phyloP scores from a whole-genome alignment of 2,888 invertebrate genomes.

The Amiota mariae region DNA sequence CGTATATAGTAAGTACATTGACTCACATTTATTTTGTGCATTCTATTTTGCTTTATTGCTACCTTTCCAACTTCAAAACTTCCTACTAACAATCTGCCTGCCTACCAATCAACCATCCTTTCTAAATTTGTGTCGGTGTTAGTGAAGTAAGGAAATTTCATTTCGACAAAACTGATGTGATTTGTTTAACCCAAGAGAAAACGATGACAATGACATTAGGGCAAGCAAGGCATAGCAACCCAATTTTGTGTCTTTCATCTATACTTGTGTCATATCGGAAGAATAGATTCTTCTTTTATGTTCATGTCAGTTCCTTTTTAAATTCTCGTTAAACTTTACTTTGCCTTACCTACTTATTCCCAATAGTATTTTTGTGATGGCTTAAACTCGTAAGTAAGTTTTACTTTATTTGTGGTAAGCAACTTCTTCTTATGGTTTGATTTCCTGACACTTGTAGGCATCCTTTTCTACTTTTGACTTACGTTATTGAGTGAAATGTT shows the following conservation, averaged over 20 bases:
- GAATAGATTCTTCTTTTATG: too few relatives aligned
- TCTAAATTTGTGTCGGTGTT: too few relatives aligned
- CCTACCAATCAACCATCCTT: neutral
- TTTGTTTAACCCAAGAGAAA: conserved; percentile 54
- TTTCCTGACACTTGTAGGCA: neutral
- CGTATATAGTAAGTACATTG: conserved; percentile 6
- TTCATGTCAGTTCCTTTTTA: conserved; percentile 56
- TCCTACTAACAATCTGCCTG: too few relatives aligned
- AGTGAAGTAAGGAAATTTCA: conserved; percentile 46
- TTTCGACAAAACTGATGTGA: conserved; percentile 57
- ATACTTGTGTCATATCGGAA: too few relatives aligned
- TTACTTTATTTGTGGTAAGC: neutral
- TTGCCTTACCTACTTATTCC: neutral
- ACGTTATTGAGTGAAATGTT: conserved; percentile 46
- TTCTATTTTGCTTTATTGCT: conserved; percentile 57
- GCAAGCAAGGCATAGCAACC: too few relatives aligned
- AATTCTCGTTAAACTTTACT: conserved; percentile 48
- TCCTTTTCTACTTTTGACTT: conserved; percentile 22
- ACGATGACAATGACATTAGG: neutral
- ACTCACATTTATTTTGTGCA: conserved; percentile 24
- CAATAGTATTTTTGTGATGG: neutral
- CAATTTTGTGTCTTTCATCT: too few relatives aligned
- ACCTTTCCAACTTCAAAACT: conserved; percentile 41
- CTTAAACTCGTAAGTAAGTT: neutral
- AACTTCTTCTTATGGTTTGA: neutral